Base-by-base conservation (phyloP, 1,140 invertebrate species). In the Drosophila virilis region DNA sequence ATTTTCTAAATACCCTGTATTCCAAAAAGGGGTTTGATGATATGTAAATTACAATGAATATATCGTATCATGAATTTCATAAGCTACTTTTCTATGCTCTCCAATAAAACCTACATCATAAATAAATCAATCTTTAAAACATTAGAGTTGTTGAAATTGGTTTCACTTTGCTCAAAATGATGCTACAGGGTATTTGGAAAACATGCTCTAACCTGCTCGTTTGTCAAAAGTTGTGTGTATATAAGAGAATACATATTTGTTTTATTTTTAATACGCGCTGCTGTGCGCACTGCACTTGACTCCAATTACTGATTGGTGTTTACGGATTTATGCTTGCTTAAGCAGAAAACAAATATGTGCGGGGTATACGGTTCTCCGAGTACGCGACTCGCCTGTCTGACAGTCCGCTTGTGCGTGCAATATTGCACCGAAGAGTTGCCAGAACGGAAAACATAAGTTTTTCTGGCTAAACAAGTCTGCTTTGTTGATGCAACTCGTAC, bases 301-400 rank as follows among this genome's bases (percentile, higher is more conserved):
- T 88, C 79, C 84, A 86, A 83, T 86, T 86, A 83, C 77, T 70
- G 58, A 65, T 76, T 65, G 74, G 62, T 86, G 84, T 83, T 86
- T 86, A 83, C 83, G 83, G 83, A 86, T 88, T 86, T 86, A 68
- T 77, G 83, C 83, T 86, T 70, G 83, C 83, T 72, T 83, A 72
- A 86, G 83, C 83, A 73, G 68, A 86, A 86, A 86, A 86, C 61
- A 51, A 74, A 77, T 73, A 67, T 61, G 58, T 48, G 37, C 13
- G 37, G n/a, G 37, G 17, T 50, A 62, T 62, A 51, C 40, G 55
- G 40, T 13, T 15, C 15, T 13, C 32, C 17, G 33, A 46, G 13
- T 17, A 46, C 33, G 15, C 35, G 38, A 33, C 38, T 17, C 12
- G 50, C 9, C 37, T 52, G 17, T 45, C 12, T 57, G 51, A 6